Evolutionary conservation across 1,140 invertebrate species (phyloP).

Genomic region (Hetaerina americana): DNA sequence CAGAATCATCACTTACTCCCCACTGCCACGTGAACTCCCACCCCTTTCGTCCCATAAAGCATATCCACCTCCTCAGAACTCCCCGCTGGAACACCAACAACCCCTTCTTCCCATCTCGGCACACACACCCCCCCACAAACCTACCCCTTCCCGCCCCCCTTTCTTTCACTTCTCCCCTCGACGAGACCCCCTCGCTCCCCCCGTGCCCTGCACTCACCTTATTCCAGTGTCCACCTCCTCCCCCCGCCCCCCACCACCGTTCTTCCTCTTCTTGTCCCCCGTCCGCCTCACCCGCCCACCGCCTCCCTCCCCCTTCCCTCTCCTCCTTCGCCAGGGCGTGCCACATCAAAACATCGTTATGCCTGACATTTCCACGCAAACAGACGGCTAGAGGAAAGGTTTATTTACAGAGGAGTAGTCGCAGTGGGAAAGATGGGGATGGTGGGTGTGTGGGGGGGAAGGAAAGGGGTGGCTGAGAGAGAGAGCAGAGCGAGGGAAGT

Average conservation of each 20-base stretch:
- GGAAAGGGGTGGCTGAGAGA: neutral
- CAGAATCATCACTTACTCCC: neutral
- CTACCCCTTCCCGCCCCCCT: too few species aligned
- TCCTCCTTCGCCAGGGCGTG: neutral
- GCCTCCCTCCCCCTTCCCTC: neutral
- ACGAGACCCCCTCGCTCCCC: too few species aligned
- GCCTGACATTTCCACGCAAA: neutral
- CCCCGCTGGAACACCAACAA: too few species aligned
- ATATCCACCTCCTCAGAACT: too few species aligned
- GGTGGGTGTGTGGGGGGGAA: neutral
- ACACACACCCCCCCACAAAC: too few species aligned
- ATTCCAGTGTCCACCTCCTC: too few species aligned
- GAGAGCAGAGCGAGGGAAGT: neutral
- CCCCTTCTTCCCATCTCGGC: too few species aligned
- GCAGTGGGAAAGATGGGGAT: neutral
- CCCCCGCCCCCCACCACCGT: neutral
- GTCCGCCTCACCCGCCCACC: neutral
- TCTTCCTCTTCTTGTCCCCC: neutral
- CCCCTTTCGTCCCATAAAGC: too few species aligned
- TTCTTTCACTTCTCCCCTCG: too few species aligned
- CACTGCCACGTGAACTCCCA: too few species aligned
- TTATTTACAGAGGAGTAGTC: neutral
- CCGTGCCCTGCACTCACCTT: too few species aligned
- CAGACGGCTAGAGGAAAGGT: neutral
- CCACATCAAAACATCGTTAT: neutral